These are phyloP conservation scores for Thelaira solivaga DNA, from an alignment of 2,888 invertebrate species.

Conservation along the genomic window DNA sequence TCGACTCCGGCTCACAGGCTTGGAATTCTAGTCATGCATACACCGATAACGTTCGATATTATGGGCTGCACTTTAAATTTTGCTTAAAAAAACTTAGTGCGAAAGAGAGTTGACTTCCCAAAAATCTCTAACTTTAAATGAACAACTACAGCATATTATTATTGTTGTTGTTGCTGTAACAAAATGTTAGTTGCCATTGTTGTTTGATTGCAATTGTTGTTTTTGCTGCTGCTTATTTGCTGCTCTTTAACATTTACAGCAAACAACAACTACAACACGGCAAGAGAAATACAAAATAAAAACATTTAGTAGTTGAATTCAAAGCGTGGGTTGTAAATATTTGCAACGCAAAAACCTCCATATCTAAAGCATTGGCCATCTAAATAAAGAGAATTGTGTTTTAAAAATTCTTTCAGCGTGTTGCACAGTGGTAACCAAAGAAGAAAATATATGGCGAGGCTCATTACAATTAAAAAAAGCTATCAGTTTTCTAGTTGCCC, in stretches of 20 bases:
- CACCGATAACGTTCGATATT: too few species aligned
- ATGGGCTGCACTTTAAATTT: too few species aligned
- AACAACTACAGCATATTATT: neutral
- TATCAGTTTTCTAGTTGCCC: too few species aligned
- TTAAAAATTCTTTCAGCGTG: constrained; percentile 2
- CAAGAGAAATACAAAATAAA: too few species aligned
- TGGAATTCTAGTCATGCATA: too few species aligned
- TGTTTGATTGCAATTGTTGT: constrained; percentile 1
- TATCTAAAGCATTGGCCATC: constrained; percentile 22
- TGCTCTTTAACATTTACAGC: constrained; percentile 53
- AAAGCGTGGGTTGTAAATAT: constrained; percentile 59
- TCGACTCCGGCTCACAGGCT: too few species aligned
- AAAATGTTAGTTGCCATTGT: constrained; percentile 24
- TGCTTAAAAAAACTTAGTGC: too few species aligned
- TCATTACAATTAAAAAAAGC: too few species aligned
- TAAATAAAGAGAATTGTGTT: constrained; percentile 23
- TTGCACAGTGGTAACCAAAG: constrained; percentile 18
- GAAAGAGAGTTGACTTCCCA: neutral
- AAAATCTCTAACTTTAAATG: neutral
- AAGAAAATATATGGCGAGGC: too few species aligned
- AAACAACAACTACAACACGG: neutral
- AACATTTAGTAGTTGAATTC: constrained; percentile 37
- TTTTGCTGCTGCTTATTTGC: constrained; percentile 42
- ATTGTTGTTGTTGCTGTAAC: constrained; percentile 7
- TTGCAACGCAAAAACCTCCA: constrained; percentile 31